Conservation (phyloP, 2,888 invertebrate species). For the Rhagophthalmus giganteus region DNA sequence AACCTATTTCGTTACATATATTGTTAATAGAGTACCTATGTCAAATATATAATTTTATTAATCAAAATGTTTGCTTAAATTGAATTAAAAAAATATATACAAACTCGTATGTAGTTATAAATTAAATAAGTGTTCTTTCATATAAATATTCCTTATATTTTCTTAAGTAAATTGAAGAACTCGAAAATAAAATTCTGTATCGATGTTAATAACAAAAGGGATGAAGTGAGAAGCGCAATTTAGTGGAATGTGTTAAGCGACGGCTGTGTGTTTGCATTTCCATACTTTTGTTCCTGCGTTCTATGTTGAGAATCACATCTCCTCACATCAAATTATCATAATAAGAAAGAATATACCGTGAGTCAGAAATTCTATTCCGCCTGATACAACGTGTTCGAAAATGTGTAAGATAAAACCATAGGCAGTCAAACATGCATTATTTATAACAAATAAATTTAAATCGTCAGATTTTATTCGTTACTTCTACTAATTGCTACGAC, state of each 20-base stretch:
- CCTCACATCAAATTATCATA: conserved; percentile 36
- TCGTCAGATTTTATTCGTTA: background rate
- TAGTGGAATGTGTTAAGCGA: conserved; percentile 20
- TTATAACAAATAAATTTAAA: conserved; percentile 32
- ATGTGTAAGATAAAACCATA: too few species aligned
- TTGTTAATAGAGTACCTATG: too few species aligned
- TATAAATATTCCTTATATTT: too few species aligned
- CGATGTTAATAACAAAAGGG: conserved; percentile 45
- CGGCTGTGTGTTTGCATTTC: conserved; percentile 20
- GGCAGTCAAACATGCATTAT: conserved; percentile 40
- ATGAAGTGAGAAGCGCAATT: conserved; percentile 36
- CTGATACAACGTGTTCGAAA: conserved; percentile 39
- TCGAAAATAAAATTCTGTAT: too few species aligned
- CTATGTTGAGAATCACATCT: conserved; percentile 30
- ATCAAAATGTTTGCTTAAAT: too few species aligned
- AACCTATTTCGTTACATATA: too few species aligned
- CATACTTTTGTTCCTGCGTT: conserved; percentile 31
- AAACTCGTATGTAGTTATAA: too few species aligned
- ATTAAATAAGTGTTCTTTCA: too few species aligned
- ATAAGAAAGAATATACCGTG: conserved; percentile 36
- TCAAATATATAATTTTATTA: too few species aligned
- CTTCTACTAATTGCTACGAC: too few species aligned
- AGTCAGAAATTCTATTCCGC: conserved; percentile 39
- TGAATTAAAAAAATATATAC: too few species aligned
- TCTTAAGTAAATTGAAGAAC: too few species aligned